Percentiles rank a stretch among this genome's conserved stretches.
Conservation (phyloP, 2,888 invertebrate genomes). For the Sthenelais limicola region DNA sequence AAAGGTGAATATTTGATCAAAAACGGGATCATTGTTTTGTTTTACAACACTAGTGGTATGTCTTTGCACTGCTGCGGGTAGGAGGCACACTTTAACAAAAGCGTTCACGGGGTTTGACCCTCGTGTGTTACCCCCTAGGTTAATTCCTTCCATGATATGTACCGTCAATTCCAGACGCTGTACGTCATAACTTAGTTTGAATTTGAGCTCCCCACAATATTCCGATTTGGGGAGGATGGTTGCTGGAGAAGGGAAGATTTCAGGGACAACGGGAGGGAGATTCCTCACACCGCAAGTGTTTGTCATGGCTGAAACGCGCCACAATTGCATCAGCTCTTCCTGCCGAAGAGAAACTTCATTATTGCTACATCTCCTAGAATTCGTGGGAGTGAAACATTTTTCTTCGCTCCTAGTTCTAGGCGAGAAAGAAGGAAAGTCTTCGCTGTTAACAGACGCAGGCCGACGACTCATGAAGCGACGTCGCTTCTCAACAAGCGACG, state of each 20-base stretch:
- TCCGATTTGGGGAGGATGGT: background rate
- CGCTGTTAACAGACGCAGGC: background rate
- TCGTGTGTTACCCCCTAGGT: conserved; percentile 51
- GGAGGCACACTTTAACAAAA: conserved; percentile 70
- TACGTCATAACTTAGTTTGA: conserved; percentile 72
- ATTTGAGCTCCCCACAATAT: conserved; percentile 62
- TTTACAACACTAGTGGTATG: conserved; percentile 68
- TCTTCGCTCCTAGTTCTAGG: background rate
- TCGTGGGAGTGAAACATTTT: background rate
- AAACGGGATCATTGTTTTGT: conserved; percentile 70
- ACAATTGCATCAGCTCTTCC: conserved; percentile 7
- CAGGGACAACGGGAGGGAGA: background rate
- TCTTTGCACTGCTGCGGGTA: conserved; percentile 72
- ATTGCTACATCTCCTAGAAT: background rate
- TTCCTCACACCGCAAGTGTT: too few relatives aligned
- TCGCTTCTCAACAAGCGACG: background rate
- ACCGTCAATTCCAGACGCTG: conserved; percentile 71
- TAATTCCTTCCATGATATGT: conserved; percentile 64
- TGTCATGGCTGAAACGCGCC: conserved; percentile 2
- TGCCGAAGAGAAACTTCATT: background rate
- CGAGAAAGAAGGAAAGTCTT: background rate
- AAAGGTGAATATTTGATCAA: conserved; percentile 72
- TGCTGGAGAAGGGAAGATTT: background rate
- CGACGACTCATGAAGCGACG: background rate
- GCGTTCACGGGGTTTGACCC: conserved; percentile 48